Evolutionary conservation across 2,888 invertebrate genomes (phyloP).

Genomic region (Herminia tarsipennalis): DNA sequence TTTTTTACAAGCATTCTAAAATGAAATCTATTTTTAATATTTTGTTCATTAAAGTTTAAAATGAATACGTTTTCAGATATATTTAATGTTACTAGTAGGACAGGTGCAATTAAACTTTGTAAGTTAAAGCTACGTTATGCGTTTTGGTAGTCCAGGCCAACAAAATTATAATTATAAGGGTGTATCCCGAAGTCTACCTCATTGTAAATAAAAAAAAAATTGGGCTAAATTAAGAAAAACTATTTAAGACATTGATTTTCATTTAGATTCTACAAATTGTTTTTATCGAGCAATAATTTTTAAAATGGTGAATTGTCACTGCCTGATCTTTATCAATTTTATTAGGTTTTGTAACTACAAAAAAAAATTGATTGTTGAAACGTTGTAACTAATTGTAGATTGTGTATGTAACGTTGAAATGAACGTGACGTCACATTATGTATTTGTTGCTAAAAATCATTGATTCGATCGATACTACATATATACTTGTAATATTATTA

Average conservation of each 20-base stretch:
- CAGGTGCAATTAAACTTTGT: constrained; percentile 28
- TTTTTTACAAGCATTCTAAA: too few species aligned
- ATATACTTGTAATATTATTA: constrained; percentile 23
- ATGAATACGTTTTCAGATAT: too few species aligned
- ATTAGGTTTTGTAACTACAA: constrained; percentile 39
- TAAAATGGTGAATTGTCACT: constrained; percentile 57
- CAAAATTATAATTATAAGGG: constrained; percentile 70
- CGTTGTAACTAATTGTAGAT: constrained; percentile 32
- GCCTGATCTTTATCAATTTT: constrained; percentile 57
- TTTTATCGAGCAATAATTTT: constrained; percentile 75
- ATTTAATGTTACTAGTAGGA: constrained; percentile 24
- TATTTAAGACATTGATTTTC: constrained; percentile 63
- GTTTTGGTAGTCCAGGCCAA: constrained; percentile 57
- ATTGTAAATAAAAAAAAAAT: constrained; percentile 78
- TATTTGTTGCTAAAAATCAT: constrained; percentile 3
- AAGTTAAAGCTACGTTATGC: constrained; percentile 36
- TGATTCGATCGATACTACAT: constrained; percentile 29
- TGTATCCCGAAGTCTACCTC: constrained; percentile 79
- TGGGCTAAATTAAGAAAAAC: constrained; percentile 76
- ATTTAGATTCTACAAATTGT: constrained; percentile 56
- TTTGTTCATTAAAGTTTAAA: too few species aligned
- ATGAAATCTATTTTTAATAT: too few species aligned
- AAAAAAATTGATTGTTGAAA: constrained; percentile 46
- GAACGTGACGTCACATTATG: constrained; percentile 1
- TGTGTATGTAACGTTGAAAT: constrained; percentile 3